Evolutionary conservation across 2,113 vertebrate genomes (phyloP), one percentile per base, ranked within the genome.

Genomic region (Cephalopterus ornatus): DNA sequence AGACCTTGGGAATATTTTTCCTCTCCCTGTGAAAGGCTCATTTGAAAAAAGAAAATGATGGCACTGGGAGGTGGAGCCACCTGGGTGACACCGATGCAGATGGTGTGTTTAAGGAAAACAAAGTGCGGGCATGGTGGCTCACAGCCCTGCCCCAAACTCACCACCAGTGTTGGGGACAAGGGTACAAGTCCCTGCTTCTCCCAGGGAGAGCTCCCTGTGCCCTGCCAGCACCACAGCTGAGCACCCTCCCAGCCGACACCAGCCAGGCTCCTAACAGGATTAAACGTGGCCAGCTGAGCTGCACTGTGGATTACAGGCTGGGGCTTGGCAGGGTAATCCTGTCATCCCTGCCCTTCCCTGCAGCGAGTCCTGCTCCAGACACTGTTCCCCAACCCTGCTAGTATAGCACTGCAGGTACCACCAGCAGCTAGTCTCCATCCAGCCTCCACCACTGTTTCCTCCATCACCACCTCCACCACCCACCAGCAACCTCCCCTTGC

Each of bases 271-370:
- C 2, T 76, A 96, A 93, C 2, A 3, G 65, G 92, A 97, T 96
- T 97, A 96, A 94, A 74, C 0, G 3, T 35, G 76, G 44, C 55
- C 0, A 3, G 39, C 44, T 94, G 84, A 93, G 33, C 30, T 3
- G 56, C 61, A 35, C 68, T 12, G 1, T 37, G 83, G 94, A 93
- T 96, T 95, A 95, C 50, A 88, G 63, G 26, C 88, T 74, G 82
- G 62, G 82, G 73, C 55, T 95, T 44, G 80, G 77, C 71, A 50
- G 74, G 27, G 75, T 90, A 95, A 97, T 95, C 88, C 92, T 92
- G 92, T 94, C 94, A 97, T 94, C 90, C 84, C 63, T 96, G 88
- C 72, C 94, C 92, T 87, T 88, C 80, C 73, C 65, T 44, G 71
- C 68, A 93, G 75, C 6, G 8, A 65, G 21, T 82, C 35, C 75